Percentiles rank a stretch among this genome's conserved stretches.
Conservation (phyloP, 2,113 vertebrate species). For the Nibea albiflora region DNA sequence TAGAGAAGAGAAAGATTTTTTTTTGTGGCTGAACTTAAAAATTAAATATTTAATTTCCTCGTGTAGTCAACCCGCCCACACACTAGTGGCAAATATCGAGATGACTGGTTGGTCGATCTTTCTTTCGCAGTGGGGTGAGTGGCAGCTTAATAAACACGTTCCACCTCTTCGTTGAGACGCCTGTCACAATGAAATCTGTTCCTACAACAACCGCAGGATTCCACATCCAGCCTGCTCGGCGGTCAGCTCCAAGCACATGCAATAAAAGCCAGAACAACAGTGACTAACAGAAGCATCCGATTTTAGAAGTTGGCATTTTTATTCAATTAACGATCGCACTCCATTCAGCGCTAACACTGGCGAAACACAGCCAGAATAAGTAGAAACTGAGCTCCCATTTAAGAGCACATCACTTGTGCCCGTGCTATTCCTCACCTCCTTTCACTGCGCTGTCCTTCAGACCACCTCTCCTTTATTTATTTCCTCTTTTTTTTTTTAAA, state of each 20-base stretch:
- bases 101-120: conserved; percentile 37
- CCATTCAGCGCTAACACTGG: not conserved
- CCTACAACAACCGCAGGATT: conserved; percentile 10
- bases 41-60: not conserved
- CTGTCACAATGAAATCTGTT: conserved; percentile 43
- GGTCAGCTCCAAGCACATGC: not conserved
- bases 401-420: not conserved
- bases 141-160: conserved; percentile 58
- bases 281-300: not conserved
- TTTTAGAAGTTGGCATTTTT: not conserved
- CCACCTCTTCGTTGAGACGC: conserved; percentile 15
- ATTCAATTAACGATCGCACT: not conserved
- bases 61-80: not conserved
- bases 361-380: not conserved
- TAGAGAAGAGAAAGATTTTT: too few relatives aligned
- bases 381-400: not conserved
- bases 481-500: conserved; percentile 12
- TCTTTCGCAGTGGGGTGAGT: conserved; percentile 13
- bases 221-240: not conserved
- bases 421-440: not conserved
- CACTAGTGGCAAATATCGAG: conserved; percentile 29
- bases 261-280: not conserved
- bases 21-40: not conserved
- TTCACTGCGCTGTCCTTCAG: not conserved
- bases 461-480: conserved; percentile 29